Percentiles rank a stretch among this genome's conserved stretches.
Conservation (phyloP, 2,113 vertebrate species). For the Nymphicus hollandicus region DNA sequence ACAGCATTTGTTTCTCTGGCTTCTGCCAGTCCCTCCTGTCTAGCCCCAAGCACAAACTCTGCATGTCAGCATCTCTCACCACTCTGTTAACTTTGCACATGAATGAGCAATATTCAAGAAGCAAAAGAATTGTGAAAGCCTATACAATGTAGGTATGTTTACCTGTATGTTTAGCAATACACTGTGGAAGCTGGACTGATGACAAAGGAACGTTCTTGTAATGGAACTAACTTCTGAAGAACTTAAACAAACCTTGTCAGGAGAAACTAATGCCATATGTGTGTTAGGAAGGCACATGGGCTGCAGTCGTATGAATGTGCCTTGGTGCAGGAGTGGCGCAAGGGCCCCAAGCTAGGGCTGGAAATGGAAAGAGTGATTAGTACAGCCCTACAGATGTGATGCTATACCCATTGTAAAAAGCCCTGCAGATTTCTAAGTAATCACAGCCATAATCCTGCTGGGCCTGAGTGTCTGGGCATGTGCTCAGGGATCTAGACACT, state of each 20-base stretch:
- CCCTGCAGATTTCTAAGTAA: background rate
- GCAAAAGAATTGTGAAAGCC: background rate
- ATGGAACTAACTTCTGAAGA: background rate
- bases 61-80: background rate
- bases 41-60: background rate
- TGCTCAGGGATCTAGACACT: background rate
- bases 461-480: background rate
- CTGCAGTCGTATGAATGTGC: background rate
- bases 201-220: background rate
- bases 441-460: background rate
- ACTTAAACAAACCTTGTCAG: background rate
- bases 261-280: background rate
- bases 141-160: background rate
- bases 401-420: background rate
- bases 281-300: background rate
- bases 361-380: background rate
- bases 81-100: background rate
- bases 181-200: background rate
- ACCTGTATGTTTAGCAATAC: background rate
- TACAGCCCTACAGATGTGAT: background rate
- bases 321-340: background rate
- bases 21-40: background rate
- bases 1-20: background rate
- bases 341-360: background rate
- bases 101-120: background rate